Percentiles rank a stretch among this genome's conserved stretches.
Conservation (phyloP, 2,797 vertebrate species). For the Peromyscus eremicus region DNA sequence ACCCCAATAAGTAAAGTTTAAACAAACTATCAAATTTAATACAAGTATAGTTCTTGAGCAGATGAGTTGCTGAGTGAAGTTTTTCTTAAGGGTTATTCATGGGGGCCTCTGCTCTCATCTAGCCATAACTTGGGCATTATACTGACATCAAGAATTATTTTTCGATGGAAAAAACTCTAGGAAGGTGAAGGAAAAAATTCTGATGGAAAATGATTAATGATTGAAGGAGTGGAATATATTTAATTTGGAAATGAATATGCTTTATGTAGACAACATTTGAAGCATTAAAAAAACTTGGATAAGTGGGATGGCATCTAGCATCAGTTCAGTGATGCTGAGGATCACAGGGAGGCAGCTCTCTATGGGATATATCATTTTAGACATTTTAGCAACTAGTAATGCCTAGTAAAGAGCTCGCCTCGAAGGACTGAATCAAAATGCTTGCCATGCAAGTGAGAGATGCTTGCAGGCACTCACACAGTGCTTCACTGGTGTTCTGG, state of each 20-base stretch:
- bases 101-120: neutral
- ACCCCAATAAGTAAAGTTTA: neutral
- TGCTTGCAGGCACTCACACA: neutral
- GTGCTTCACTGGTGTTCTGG: too few species aligned
- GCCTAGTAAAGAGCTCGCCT: neutral
- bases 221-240: constrained; percentile 26
- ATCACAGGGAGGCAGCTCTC: neutral
- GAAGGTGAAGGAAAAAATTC: constrained; percentile 46
- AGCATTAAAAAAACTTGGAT: constrained; percentile 31
- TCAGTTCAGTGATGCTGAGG: constrained; percentile 31
- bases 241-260: constrained; percentile 60
- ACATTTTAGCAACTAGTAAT: neutral
- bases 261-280: constrained; percentile 55
- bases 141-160: constrained; percentile 20
- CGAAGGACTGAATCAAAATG: neutral
- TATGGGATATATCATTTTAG: neutral
- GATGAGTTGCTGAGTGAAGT: neutral
- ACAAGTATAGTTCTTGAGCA: neutral
- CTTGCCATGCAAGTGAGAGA: neutral
- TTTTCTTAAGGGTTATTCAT: neutral
- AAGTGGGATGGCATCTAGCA: neutral
- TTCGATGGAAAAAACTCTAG: neutral
- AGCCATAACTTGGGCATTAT: neutral
- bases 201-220: constrained; percentile 65
- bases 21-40: constrained; percentile 7